phyloP scores from a whole-genome alignment of 2,888 invertebrate genomes.

The Platycheirus rosarum region DNA sequence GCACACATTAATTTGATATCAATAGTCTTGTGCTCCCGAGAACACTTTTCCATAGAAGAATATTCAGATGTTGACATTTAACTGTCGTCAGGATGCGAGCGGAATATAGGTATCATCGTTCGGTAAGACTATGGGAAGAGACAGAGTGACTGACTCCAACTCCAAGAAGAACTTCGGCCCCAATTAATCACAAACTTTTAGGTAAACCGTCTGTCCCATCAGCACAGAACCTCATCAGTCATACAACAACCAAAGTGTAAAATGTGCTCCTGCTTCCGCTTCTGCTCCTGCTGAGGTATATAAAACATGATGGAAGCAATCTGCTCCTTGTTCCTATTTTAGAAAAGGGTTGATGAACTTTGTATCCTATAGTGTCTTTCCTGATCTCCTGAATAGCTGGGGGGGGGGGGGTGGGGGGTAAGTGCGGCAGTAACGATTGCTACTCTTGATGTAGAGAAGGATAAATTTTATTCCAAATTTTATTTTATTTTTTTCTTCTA shows the following conservation, averaged over 20 bases:
- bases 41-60: constrained; percentile 30
- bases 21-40: constrained; percentile 33
- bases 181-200: constrained; percentile 63
- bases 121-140: not conserved
- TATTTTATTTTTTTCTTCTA: constrained; percentile 15
- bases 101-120: not conserved
- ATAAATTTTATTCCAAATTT: constrained; percentile 10
- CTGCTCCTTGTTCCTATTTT: constrained; percentile 59
- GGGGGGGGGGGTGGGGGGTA: not conserved
- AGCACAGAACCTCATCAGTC: constrained; percentile 68
- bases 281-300: constrained; percentile 17
- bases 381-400: constrained; percentile 37
- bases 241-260: constrained; percentile 36
- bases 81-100: constrained; percentile 38
- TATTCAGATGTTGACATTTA: constrained; percentile 62
- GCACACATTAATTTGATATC: constrained; percentile 60
- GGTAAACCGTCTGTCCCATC: constrained; percentile 68
- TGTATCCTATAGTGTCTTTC: constrained; percentile 37
- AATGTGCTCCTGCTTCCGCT: constrained; percentile 26
- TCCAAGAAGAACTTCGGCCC: constrained; percentile 47
- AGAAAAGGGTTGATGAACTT: constrained; percentile 59
- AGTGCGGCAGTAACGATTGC: constrained; percentile 42
- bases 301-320: constrained; percentile 60
- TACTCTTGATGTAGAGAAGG: constrained; percentile 8
- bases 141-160: constrained; percentile 17